Evolutionary conservation across 2,888 invertebrate genomes (phyloP), one percentile per base, ranked within the genome.

Genomic region (Pollenia amentaria): DNA sequence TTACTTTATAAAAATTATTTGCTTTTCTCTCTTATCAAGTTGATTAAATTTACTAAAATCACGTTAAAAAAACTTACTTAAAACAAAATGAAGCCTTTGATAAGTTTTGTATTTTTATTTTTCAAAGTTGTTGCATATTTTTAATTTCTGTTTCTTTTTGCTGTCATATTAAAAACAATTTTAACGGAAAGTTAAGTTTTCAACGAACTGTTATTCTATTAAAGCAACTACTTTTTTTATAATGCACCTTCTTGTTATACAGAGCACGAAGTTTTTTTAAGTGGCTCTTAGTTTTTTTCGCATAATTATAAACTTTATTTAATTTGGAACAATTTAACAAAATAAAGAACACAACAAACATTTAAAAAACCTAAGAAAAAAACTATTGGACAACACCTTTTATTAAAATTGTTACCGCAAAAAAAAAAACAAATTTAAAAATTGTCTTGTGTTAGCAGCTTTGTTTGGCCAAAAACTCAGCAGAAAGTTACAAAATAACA

Each of bases 221-320:
- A 72, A 42, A 29, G 44, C 29, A 16, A 46, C 46, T 65, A 18
- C 29, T 29, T 12, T 18, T 57, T 57, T 40, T 57, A 42, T 67
- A 60, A 46, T 70, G 70, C 57, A 18, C 40, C n/a, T 67, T 18
- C 21, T 42, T 78, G 51, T 57, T 40, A 65, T 48, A 29, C n/a
- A 78, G 75, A 67, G 42, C 48, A 75, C 21, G 60, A 83, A 86
- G 67, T 79, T 83, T 69, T 78, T 70, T 70, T 67, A 75, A 87
- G 77, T 80, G 80, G 53, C 83, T 76, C 18, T 73, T 84, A 29
- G 60, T 57, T 70, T 84, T n/a, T 70, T 67, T 84, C 64, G 62
- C 77, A 65, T 77, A 87, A 84, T 87, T 87, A 84, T 87, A 80
- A 87, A 84, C 72, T 87, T 87, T 84, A 81, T 87, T 86, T 83